These are phyloP conservation scores for Hafferia zeledoni DNA, from an alignment of 2,797 vertebrate genomes.

Conservation along the genomic window DNA sequence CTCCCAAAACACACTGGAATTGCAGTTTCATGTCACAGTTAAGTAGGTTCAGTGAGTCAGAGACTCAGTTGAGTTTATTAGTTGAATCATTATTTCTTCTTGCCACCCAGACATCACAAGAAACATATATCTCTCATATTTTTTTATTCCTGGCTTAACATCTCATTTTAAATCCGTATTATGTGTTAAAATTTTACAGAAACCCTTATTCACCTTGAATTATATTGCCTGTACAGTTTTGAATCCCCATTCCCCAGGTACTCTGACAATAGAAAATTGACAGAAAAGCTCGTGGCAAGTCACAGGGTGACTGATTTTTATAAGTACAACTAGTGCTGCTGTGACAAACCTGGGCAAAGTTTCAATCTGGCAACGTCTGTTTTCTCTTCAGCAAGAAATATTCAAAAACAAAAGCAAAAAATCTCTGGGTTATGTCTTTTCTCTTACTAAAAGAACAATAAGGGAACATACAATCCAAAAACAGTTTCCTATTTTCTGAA, in stretches of 20 bases:
- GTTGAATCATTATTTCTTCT: not conserved
- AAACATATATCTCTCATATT: not conserved
- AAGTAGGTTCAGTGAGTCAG: not conserved
- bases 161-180: not conserved
- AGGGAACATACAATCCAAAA: not conserved
- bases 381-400: not conserved
- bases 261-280: not conserved
- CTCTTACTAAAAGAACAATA: not conserved
- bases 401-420: not conserved
- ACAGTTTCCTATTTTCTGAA: not conserved
- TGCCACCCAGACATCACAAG: not conserved
- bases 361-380: not conserved
- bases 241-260: not conserved
- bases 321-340: not conserved
- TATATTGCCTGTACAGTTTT: not conserved
- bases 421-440: not conserved
- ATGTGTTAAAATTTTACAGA: not conserved
- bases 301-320: not conserved
- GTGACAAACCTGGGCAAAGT: not conserved
- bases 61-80: not conserved
- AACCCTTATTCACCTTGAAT: not conserved
- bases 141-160: not conserved
- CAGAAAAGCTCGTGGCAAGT: not conserved
- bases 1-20: not conserved
- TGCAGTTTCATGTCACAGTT: not conserved